These are phyloP conservation scores for Pseudorhiza aurosa DNA, from an alignment of 30 jellyfish, hydroid and myxozoan species.

Conservation along the genomic window DNA sequence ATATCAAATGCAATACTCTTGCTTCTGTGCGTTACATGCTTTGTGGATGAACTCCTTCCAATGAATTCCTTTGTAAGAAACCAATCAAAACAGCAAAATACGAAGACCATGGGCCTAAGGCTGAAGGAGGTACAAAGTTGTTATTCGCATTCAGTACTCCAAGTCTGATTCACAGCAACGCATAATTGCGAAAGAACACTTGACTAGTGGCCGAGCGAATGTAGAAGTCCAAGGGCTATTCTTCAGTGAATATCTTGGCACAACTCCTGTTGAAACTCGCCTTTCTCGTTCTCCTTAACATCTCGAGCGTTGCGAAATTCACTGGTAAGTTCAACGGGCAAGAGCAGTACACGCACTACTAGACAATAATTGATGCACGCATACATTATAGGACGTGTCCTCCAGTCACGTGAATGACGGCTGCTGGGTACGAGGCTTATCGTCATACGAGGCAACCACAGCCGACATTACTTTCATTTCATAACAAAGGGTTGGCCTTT, in stretches of 20 bases:
- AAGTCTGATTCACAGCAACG: not conserved
- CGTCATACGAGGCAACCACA: too few relatives aligned
- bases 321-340: conserved; percentile 57
- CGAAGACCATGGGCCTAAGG: not conserved
- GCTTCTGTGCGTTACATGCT: too few relatives aligned
- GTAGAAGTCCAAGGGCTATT: conserved; percentile 15
- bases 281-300: conserved; percentile 18
- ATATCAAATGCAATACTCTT: too few relatives aligned
- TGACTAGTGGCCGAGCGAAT: conserved; percentile 34
- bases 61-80: not conserved
- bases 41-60: not conserved
- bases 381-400: conserved; percentile 73
- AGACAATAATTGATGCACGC: conserved; percentile 46
- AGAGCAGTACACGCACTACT: conserved; percentile 64
- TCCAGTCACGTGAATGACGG: conserved; percentile 44
- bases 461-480: too few relatives aligned
- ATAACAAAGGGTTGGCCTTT: not conserved
- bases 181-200: not conserved
- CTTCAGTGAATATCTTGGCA: conserved; percentile 37
- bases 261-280: conserved; percentile 45
- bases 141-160: not conserved
- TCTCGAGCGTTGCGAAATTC: conserved; percentile 62
- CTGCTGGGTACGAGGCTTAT: not conserved
- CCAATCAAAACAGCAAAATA: not conserved
- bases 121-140: not conserved